Conservation (phyloP, 2,888 invertebrate species). For the Synanthedon formicaeformis region DNA sequence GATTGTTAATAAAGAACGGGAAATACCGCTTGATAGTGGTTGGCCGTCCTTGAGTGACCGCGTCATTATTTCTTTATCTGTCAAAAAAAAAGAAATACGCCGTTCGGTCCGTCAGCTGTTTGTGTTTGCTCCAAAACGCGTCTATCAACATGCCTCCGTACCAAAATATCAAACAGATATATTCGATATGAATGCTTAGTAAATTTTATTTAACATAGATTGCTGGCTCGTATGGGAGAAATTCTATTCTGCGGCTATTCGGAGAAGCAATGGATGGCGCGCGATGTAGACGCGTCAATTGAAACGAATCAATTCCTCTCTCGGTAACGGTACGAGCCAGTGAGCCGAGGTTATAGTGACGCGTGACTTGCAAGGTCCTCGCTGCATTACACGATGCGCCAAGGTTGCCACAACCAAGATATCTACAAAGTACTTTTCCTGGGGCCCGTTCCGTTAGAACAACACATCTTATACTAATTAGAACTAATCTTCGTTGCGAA, state of each 20-base stretch:
- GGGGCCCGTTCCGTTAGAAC: constrained; percentile 18
- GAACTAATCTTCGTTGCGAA: neutral
- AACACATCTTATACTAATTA: neutral
- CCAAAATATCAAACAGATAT: constrained; percentile 9
- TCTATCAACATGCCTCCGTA: constrained; percentile 53
- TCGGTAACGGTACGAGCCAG: constrained; percentile 52
- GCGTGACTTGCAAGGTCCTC: constrained; percentile 71
- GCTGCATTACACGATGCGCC: constrained; percentile 71
- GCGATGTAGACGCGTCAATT: neutral
- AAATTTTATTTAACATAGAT: constrained; percentile 16
- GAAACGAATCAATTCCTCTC: constrained; percentile 30
- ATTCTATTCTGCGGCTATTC: neutral
- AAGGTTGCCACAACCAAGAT: constrained; percentile 62
- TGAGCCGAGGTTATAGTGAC: constrained; percentile 69
- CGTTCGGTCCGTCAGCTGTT: constrained; percentile 62
- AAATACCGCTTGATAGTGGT: constrained; percentile 49
- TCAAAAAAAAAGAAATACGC: constrained; percentile 50
- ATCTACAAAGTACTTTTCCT: constrained; percentile 32
- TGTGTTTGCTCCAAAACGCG: constrained; percentile 53
- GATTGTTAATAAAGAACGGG: constrained; percentile 30
- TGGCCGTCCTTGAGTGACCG: constrained; percentile 64
- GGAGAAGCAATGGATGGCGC: constrained; percentile 28
- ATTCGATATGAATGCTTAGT: constrained; percentile 11
- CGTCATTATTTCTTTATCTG: constrained; percentile 58
- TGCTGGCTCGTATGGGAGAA: constrained; percentile 11